Evolutionary conservation across 2,888 invertebrate genomes (phyloP).

Genomic region (Drosophila paranaensis): DNA sequence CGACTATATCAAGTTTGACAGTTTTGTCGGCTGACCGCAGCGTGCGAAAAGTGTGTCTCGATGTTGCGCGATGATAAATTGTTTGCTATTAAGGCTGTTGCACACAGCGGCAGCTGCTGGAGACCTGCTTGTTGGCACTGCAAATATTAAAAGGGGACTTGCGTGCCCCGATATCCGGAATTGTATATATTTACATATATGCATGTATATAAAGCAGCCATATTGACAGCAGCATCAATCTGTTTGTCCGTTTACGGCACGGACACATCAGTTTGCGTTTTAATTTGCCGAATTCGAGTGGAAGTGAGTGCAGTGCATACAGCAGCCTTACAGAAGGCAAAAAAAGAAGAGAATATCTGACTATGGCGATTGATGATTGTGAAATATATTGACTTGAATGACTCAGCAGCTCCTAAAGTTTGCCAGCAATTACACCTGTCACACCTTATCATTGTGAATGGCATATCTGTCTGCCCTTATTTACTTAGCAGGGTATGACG

Average conservation of each 20-base stretch:
- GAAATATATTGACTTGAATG: background rate
- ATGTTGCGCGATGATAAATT: slow-evolving; percentile 58
- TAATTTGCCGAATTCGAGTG: background rate
- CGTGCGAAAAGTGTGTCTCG: slow-evolving; percentile 55
- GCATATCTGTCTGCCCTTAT: background rate
- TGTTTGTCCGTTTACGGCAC: background rate
- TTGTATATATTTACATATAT: background rate
- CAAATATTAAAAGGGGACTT: background rate
- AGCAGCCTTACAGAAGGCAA: background rate
- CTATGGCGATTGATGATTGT: background rate
- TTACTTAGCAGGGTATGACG: no score
- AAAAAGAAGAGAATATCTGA: background rate
- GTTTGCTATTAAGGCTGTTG: slow-evolving; percentile 28
- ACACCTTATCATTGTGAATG: background rate
- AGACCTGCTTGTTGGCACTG: slow-evolving; percentile 39
- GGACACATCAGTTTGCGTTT: slow-evolving; percentile 2
- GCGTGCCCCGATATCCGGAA: background rate
- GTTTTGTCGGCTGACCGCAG: slow-evolving; percentile 62
- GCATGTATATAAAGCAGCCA: background rate
- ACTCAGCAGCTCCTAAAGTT: background rate
- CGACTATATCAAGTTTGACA: slow-evolving; percentile 57
- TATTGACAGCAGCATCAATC: background rate
- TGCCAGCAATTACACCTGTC: background rate
- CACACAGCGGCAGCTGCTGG: slow-evolving; percentile 14
- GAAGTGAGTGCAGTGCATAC: no score